phyloP scores from a whole-genome alignment of 2,888 invertebrate species.

The Lithosia quadra region DNA sequence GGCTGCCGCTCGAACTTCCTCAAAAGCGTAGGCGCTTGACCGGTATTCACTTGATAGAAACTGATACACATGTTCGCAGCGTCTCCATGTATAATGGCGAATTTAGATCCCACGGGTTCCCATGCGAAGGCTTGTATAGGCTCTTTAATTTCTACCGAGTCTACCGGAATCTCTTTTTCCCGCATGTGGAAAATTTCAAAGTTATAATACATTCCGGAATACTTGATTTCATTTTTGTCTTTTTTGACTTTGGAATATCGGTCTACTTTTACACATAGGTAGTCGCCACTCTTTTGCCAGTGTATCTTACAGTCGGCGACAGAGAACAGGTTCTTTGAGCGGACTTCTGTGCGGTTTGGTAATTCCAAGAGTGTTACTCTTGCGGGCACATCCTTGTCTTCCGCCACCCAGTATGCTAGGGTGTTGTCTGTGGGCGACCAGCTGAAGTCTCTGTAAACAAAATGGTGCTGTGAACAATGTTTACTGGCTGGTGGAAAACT shows the following conservation, averaged over 20 bases:
- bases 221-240: conserved; percentile 97
- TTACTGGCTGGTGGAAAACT: too few relatives aligned
- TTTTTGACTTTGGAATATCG: conserved; percentile 96
- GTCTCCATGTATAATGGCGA: conserved; percentile 98
- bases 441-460: conserved; percentile 92
- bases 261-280: conserved; percentile 96
- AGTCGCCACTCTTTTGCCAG: conserved; percentile 99
- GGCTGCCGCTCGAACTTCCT: conserved; percentile 96
- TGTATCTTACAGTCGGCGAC: conserved; percentile 99
- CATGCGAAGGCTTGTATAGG: conserved; percentile 98
- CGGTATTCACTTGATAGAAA: conserved; percentile 95
- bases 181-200: conserved; percentile 99
- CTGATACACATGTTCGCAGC: conserved; percentile 93
- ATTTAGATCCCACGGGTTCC: conserved; percentile 98
- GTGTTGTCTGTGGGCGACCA: conserved; percentile 99
- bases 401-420: conserved; percentile 99
- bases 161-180: conserved; percentile 98
- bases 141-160: conserved; percentile 98
- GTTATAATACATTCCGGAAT: conserved; percentile 98
- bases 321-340: conserved; percentile 98
- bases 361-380: conserved; percentile 97
- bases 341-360: conserved; percentile 95
- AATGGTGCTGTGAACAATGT: not conserved
- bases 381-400: conserved; percentile 98
- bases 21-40: conserved; percentile 94